Evolutionary conservation across 1,140 invertebrate genomes (phyloP).

Genomic region (Lerema accius): DNA sequence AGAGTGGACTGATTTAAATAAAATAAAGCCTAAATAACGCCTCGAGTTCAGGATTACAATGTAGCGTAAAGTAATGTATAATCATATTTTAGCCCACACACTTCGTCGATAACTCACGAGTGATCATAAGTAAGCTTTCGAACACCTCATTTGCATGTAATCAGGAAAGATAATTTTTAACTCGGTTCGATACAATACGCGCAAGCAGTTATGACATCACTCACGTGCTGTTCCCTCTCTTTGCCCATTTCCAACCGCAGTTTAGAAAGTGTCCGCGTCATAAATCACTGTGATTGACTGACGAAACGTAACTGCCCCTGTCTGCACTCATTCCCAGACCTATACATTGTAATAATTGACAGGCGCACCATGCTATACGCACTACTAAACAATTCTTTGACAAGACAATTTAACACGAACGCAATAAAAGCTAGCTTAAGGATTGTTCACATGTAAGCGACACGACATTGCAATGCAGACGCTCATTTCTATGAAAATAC

Average conservation of each 20-base stretch:
- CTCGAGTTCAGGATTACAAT: too few relatives aligned
- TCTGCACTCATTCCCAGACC: slow-evolving; percentile 36
- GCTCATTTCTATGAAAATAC: too few relatives aligned
- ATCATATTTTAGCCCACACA: too few relatives aligned
- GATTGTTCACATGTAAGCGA: too few relatives aligned
- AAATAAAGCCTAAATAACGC: too few relatives aligned
- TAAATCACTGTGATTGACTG: slow-evolving; percentile 62
- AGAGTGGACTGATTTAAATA: too few relatives aligned
- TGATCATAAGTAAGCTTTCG: background rate
- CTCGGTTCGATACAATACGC: slow-evolving; percentile 7
- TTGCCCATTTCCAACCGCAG: slow-evolving; percentile 31
- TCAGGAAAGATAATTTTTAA: background rate
- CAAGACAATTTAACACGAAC: slow-evolving; percentile 27
- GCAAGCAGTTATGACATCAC: slow-evolving; percentile 18
- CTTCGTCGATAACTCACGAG: background rate
- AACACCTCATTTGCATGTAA: background rate
- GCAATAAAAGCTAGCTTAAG: background rate
- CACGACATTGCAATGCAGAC: too few relatives aligned
- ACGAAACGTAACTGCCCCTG: slow-evolving; percentile 49
- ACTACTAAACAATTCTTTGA: slow-evolving; percentile 29
- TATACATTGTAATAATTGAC: slow-evolving; percentile 54
- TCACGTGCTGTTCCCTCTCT: slow-evolving; percentile 32
- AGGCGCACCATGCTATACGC: slow-evolving; percentile 31
- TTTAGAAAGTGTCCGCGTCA: slow-evolving; percentile 55
- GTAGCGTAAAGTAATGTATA: too few relatives aligned